These are phyloP conservation scores for Chloroceryle inda DNA, from an alignment of 2,797 vertebrate genomes.

Conservation along the genomic window DNA sequence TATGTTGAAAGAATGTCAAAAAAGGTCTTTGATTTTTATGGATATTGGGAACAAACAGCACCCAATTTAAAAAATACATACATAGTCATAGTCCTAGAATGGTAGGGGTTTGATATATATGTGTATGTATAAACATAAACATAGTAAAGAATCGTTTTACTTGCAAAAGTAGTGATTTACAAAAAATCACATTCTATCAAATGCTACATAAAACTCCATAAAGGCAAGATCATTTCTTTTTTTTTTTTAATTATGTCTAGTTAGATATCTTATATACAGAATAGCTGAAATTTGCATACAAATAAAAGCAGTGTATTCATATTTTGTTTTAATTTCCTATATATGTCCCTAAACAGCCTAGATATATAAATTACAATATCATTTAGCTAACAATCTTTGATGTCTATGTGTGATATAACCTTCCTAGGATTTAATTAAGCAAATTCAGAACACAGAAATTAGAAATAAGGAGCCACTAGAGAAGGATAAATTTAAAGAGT, in stretches of 20 bases:
- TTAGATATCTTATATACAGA: background rate
- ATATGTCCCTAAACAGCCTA: background rate
- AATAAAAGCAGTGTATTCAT: background rate
- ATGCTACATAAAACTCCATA: background rate
- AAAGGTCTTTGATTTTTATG: background rate
- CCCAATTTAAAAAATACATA: background rate
- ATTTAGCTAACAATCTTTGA: conserved; percentile 46
- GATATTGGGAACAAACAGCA: background rate
- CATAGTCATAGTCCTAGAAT: too few species aligned
- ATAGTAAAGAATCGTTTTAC: background rate
- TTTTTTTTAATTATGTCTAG: background rate
- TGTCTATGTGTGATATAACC: conserved; percentile 1
- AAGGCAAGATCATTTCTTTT: background rate
- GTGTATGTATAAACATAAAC: background rate
- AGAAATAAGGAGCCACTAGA: conserved; percentile 47
- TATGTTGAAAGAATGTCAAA: background rate
- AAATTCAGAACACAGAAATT: conserved; percentile 42
- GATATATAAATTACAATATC: conserved; percentile 34
- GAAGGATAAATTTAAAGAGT: conserved; percentile 46
- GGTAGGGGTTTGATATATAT: too few species aligned
- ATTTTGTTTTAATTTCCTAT: conserved; percentile 28
- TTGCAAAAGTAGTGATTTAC: background rate
- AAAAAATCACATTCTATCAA: background rate
- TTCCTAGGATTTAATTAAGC: conserved; percentile 55
- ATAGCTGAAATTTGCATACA: conserved; percentile 11